Evolutionary conservation across 2,888 invertebrate genomes (phyloP), one percentile per base, ranked within the genome.

Genomic region (Drosophila merina): DNA sequence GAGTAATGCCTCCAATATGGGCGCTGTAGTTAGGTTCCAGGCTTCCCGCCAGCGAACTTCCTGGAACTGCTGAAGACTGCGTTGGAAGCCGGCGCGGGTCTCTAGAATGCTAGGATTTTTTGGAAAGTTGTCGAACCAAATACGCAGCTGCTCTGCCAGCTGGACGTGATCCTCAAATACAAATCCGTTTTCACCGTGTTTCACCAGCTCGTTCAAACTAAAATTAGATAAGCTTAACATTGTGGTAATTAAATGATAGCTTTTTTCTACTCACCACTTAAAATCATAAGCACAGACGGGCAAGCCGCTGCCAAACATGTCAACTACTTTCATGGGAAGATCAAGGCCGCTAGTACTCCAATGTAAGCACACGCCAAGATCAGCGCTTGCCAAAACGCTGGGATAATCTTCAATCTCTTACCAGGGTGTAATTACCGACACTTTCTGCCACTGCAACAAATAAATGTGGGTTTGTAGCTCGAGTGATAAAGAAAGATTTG

Each of bases 271-370:
- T 92, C 93, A 98, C 98, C 98, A 97, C 77, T 95, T 93, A 90
- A 95, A 97, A 90, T 96, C 93, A 89, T 94, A 94, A 10, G 99
- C 98, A 91, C 97, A 96, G 9, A 99, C 99, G 31, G 99, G 99
- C 48, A 99, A 92, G 3, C 96, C 96, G 89, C 97, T 97, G 14
- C 99, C 99, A 93, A 98, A 99, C 99, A 99, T 99, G 91, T 99
- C 99, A 1, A 99, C 98, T 31, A 99, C 96, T 93, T 99, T 99
- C 99, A 99, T 99, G 0, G 99, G 99, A 52, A 99, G 93, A 93
- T 99, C 99, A 54, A 99, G 92, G 2, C 99, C 98, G 89, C 98
- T 98, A 0, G 99, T 98, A 72, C 99, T 99, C 58, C 95, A 97
- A 90, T 99, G 99, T 3, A 99, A 93, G 88, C 97, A 97, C 0